Base-by-base conservation (phyloP, 2,797 vertebrate species). In the Glyptemys insculpta region DNA sequence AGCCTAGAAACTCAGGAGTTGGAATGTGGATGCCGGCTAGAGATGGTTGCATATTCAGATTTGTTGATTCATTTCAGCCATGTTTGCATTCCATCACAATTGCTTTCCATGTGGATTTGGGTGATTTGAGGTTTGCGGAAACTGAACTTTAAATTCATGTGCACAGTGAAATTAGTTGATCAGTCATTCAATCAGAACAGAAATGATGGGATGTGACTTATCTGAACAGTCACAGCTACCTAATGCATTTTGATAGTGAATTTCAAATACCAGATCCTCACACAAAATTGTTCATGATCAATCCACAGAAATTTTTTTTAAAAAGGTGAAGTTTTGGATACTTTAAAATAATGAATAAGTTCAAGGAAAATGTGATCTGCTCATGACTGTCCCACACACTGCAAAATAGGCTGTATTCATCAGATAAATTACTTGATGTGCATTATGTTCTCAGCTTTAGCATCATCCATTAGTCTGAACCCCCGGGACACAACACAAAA, bases 301-400 rank as follows among this genome's bases (percentile, higher is more conserved):
- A 12, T 59, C 25, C 47, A 68, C 3, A 2, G 11, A 37, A 11
- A 4, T 68, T 21, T 76, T 89, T 4, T 41, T 41, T 41, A 54
- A 54, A 23, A 8, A 15, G 1, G 0, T 0, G 18, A 8, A 10
- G 6, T 37, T 88, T 78, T 12, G 65, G 50, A 11, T 34, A 50
- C 18, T 91, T 83, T 87, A 5, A 29, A 25, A 3, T 25, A 37
- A 29, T 52, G 7, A 44, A 27, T 52, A 7, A 49, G 5, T 78
- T 29, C 12, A 56, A 89, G 34, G 53, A 91, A 37, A 50, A 27
- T 72, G 19, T 59, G 87, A 52, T 72, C 54, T 74, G 11, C 57
- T 62, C 44, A 81, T 49, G 1, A 59, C 2, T 54, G 5, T 76
- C 47, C 53, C 54, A 14, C 72, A 25, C 59, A 44, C 44, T 49